Evolutionary conservation across 1,140 invertebrate species (phyloP), one percentile per base, ranked within the genome.

Genomic region (Drosophila parabipectinata): DNA sequence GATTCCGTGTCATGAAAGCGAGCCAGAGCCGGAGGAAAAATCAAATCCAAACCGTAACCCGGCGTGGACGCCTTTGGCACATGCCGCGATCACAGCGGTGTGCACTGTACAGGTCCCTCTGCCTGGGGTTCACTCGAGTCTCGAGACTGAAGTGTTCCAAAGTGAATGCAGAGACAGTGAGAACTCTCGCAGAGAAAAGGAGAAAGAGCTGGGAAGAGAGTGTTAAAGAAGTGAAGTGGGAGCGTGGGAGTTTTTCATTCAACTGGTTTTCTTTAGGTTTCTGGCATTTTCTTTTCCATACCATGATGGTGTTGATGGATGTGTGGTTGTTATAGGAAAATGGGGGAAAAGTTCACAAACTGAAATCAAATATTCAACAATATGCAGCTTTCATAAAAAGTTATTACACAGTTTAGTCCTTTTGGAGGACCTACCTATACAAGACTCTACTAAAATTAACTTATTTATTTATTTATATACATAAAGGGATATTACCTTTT

Each of bases 1-100:
- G 66, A 41, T 44, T 62, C 55, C 66, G 51, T 69, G 66, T 39
- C 66, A 69, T 57, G 66, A 30, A 32, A 21, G 5, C 34, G 50
- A 44, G 14, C 24, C 48, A 4, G 41, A 67, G 44, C n/a, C 61
- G 5, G 39, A 56, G 50, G 5, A 24, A 48, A 34, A 68, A 67
- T 68, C 62, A 68, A 45, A 68, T 55, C 47, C 28, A 32, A 48
- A 14, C 51, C 64, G 48, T 59, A 41, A 52, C 59, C 64, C 32
- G 67, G 55, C 21, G 41, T 37, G 67, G 62, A 62, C 67, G 77
- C 62, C 78, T 87, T 87, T 75, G 82, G 82, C 82, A 85, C 82
- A 85, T 87, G 82, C 77, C 82, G 82, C 78, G 82, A 77, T 87
- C 82, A 87, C 82, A 85, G 69, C 82, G 68, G 82, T 77, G 78